Percentiles rank a stretch among this genome's conserved stretches.
Conservation (phyloP, 2,888 invertebrate genomes). For the Laspeyria flexula region DNA sequence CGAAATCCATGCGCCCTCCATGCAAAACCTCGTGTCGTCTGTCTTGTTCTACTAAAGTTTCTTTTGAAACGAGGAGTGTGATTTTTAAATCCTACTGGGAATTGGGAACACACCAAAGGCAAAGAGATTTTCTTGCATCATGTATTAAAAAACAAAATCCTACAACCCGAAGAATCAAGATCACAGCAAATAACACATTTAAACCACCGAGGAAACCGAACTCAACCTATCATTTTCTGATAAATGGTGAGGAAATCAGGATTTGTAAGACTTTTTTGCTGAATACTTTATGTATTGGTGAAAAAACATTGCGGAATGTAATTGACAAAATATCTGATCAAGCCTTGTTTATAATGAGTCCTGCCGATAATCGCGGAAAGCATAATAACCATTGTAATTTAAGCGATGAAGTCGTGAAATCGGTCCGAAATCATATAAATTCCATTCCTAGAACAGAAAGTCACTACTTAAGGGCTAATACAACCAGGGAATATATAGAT, state of each 20-base stretch:
- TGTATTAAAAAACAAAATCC: constrained; percentile 27
- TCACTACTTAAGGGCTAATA: constrained; percentile 35
- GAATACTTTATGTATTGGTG: constrained; percentile 33
- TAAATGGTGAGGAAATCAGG: constrained; percentile 3
- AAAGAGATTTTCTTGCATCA: constrained; percentile 32
- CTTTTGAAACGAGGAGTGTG: constrained; percentile 23
- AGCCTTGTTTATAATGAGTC: constrained; percentile 13
- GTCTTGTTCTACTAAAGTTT: constrained; percentile 31
- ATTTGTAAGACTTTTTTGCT: constrained; percentile 21
- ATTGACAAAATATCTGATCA: constrained; percentile 26
- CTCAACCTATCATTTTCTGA: constrained; percentile 1
- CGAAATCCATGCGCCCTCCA: constrained; percentile 30
- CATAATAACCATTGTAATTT: constrained; percentile 27
- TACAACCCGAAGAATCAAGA: constrained; percentile 28
- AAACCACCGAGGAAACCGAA: constrained; percentile 2
- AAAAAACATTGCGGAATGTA: constrained; percentile 34
- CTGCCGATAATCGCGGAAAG: constrained; percentile 34
- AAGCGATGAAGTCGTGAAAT: constrained; percentile 28
- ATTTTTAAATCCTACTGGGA: constrained; percentile 35
- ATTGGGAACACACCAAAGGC: constrained; percentile 26
- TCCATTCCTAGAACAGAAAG: constrained; percentile 39
- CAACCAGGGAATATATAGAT: constrained; percentile 37
- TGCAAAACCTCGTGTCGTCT: constrained; percentile 24
- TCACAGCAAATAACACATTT: constrained; percentile 11
- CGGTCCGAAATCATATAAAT: constrained; percentile 34